Evolutionary conservation across 1,140 invertebrate genomes (phyloP), one percentile per base, ranked within the genome.

Genomic region (Diachasma alloeum): DNA sequence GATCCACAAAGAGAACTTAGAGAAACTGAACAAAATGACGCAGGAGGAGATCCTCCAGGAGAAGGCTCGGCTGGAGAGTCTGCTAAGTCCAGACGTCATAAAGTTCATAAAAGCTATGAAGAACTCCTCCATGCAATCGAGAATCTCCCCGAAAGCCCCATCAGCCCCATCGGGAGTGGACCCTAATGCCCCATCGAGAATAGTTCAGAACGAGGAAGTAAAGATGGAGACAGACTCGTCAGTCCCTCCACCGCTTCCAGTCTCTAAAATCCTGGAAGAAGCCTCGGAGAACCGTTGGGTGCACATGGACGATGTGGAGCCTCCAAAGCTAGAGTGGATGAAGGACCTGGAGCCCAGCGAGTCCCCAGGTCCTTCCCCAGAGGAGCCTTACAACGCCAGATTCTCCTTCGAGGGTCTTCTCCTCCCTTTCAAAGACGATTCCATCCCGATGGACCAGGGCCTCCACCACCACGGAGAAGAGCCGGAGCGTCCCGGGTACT

Each of bases 391-490:
- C 83, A 93, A 94, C 89, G 96, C 96, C 31, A 83, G 92, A 70
- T 93, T 93, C 82, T 90, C 92, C 86, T 93, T 93, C 79, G 83
- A 91, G 79, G 92, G 92, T 9, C 91, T 93, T 74, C 83, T 96
- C 0, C 83, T 95, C 44, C 94, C 94, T 1, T 95, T 93, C 77
- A 68, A 68, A 17, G 91, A 93, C 53, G 92, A 94, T 78, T 91
- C 88, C 84, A 88, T 89, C 83, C 91, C 89, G 79, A 89, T 92
- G 19, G 91, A 92, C 37, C 84, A 92, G 72, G 93, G 93, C 63
- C 90, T 98, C 6, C 96, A 97, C 90, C 95, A 98, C 88, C 97
- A 98, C 87, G 97, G 96, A 0, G 94, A 97, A 81, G 97, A 98
- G 88, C 94, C 96, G 24, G 94, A 96, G 81, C 92, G 96, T 82